Evolutionary conservation across 2,888 invertebrate species (phyloP).

Genomic region (Tinea pellionella): DNA sequence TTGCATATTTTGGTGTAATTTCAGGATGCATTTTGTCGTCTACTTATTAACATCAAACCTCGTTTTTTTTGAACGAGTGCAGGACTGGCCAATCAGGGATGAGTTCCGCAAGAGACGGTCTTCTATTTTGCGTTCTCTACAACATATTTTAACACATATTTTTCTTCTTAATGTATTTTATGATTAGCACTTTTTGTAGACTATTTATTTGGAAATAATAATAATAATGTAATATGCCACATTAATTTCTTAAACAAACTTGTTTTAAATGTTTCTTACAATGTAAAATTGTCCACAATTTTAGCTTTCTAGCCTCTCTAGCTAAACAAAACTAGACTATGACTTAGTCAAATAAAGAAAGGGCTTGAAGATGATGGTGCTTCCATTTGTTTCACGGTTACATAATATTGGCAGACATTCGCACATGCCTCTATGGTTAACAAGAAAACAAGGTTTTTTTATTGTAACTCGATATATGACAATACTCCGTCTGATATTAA

Average conservation of each 20-base stretch:
- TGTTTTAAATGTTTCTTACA: neutral
- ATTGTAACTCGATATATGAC: too few species aligned
- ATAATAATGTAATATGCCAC: slow-evolving; percentile 4
- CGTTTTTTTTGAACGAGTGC: slow-evolving; percentile 84
- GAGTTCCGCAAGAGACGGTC: slow-evolving; percentile 92
- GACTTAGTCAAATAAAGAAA: too few species aligned
- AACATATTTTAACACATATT: slow-evolving; percentile 41
- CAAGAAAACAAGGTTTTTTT: too few species aligned
- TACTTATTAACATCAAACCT: slow-evolving; percentile 77
- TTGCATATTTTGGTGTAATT: slow-evolving; percentile 43
- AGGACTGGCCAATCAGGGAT: slow-evolving; percentile 97
- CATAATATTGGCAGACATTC: too few species aligned
- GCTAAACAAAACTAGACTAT: too few species aligned
- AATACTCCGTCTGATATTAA: too few species aligned
- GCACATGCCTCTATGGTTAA: too few species aligned
- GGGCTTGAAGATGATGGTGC: too few species aligned
- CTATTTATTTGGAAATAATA: neutral
- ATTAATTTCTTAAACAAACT: neutral
- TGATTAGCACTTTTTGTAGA: neutral
- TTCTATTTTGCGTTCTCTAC: slow-evolving; percentile 72
- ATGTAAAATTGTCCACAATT: too few species aligned
- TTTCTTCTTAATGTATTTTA: neutral
- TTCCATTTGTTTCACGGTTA: too few species aligned
- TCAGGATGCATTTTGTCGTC: neutral
- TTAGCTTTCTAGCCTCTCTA: too few species aligned